Percentiles rank a stretch among this genome's conserved stretches.
Conservation (phyloP, 2,113 vertebrate genomes). For the Nicator chloris region DNA sequence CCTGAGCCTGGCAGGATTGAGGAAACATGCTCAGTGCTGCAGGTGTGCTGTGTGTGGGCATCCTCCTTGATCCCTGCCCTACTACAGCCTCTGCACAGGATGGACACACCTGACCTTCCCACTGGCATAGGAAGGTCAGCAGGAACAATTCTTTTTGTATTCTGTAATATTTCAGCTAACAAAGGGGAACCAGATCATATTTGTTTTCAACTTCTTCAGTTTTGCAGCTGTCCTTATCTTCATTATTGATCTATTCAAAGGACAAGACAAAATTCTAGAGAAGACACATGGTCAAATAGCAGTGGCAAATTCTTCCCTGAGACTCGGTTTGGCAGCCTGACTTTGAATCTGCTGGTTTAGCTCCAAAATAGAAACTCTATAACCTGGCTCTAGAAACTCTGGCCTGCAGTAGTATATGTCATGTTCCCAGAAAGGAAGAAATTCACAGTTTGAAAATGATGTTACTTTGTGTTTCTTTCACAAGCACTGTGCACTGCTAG, state of each 20-base stretch:
- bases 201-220: neutral
- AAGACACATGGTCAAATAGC: accelerated
- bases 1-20: accelerated
- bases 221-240: neutral
- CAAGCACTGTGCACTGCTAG: neutral
- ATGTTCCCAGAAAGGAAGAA: neutral
- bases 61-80: neutral
- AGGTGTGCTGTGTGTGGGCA: neutral
- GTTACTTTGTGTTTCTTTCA: neutral
- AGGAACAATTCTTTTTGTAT: neutral
- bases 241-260: neutral
- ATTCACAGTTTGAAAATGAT: neutral
- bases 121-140: neutral
- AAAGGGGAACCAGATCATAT: neutral
- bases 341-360: neutral
- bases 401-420: neutral
- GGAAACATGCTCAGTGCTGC: neutral
- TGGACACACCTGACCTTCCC: accelerated
- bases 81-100: accelerated
- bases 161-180: neutral
- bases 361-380: neutral
- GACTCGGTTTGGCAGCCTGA: neutral
- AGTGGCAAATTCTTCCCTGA: neutral
- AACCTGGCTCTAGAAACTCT: neutral
- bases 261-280: slow-evolving; percentile 10